These are phyloP conservation scores for Ellobium chinense DNA, from an alignment of 2,888 invertebrate species.

Conservation along the genomic window DNA sequence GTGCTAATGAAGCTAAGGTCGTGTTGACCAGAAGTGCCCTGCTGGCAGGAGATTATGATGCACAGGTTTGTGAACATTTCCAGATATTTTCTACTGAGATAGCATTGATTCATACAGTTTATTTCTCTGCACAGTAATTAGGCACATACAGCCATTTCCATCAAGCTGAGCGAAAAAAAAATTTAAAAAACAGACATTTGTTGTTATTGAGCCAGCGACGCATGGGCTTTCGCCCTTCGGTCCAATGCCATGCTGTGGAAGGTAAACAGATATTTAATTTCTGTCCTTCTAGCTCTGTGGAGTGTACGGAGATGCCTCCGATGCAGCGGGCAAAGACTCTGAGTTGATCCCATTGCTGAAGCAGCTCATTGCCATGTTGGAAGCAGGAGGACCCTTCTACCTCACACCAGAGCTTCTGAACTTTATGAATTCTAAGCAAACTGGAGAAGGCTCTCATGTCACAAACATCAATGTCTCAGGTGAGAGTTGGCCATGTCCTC, in stretches of 20 bases:
- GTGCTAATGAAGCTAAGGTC: conserved; percentile 71
- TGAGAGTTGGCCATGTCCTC: too few relatives aligned
- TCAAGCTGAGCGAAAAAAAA: too few relatives aligned
- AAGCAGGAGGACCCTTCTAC: conserved; percentile 74
- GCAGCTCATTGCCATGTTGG: conserved; percentile 74
- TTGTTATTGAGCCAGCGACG: too few relatives aligned
- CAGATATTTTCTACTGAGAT: too few relatives aligned
- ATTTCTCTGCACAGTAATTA: too few relatives aligned
- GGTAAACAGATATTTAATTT: neutral
- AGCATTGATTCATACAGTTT: too few relatives aligned
- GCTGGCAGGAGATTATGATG: conserved; percentile 75
- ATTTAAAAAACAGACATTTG: too few relatives aligned
- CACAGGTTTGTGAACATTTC: conserved; percentile 51
- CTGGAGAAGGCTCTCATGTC: conserved; percentile 54
- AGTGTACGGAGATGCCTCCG: conserved; percentile 71
- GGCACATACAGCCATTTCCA: too few relatives aligned
- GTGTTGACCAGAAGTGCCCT: conserved; percentile 65
- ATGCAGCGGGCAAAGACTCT: conserved; percentile 62
- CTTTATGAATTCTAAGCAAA: conserved; percentile 57
- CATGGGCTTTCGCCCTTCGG: too few relatives aligned
- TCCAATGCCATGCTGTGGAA: too few relatives aligned
- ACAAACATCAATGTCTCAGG: conserved; percentile 60
- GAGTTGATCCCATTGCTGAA: conserved; percentile 75
- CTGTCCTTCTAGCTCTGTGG: conserved; percentile 57
- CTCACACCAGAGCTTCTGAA: conserved; percentile 70